These are phyloP conservation scores for Ichneumoninae sp. DNA, from an alignment of 2,888 invertebrate genomes.

Conservation along the genomic window DNA sequence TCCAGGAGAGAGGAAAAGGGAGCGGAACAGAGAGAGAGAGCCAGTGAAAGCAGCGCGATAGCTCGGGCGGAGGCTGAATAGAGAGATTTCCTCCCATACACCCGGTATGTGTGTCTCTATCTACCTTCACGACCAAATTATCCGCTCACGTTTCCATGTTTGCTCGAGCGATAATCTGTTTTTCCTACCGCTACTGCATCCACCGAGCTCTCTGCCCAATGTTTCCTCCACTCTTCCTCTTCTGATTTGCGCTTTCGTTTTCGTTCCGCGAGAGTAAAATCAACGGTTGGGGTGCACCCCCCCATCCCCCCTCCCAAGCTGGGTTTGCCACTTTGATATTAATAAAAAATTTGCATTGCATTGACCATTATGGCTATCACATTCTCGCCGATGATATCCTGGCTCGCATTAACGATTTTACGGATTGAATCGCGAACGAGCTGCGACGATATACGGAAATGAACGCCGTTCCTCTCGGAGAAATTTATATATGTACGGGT, in stretches of 20 bases:
- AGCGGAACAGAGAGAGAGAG: background rate
- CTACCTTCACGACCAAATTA: conserved; percentile 56
- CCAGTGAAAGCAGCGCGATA: background rate
- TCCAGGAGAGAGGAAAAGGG: background rate
- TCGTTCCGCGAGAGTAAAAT: background rate
- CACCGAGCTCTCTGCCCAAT: background rate
- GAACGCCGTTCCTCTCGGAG: no score
- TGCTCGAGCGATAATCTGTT: conserved; percentile 64
- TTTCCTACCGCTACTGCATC: conserved; percentile 32
- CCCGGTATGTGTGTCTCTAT: background rate
- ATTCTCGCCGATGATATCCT: background rate
- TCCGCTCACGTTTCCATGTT: conserved; percentile 60
- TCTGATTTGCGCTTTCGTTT: background rate
- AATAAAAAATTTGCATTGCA: background rate
- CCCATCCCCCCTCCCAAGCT: background rate
- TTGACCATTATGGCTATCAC: background rate
- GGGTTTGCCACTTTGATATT: background rate
- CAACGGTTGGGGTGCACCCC: no score
- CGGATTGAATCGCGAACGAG: no score
- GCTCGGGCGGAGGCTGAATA: conserved; percentile 29
- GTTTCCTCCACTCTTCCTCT: background rate
- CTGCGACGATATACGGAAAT: no score
- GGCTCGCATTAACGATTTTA: no score
- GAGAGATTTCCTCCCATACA: conserved; percentile 11
- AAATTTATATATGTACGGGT: no score